These are phyloP conservation scores for Peromyscus polionotus DNA, from an alignment of 2,113 vertebrate species.

Conservation along the genomic window DNA sequence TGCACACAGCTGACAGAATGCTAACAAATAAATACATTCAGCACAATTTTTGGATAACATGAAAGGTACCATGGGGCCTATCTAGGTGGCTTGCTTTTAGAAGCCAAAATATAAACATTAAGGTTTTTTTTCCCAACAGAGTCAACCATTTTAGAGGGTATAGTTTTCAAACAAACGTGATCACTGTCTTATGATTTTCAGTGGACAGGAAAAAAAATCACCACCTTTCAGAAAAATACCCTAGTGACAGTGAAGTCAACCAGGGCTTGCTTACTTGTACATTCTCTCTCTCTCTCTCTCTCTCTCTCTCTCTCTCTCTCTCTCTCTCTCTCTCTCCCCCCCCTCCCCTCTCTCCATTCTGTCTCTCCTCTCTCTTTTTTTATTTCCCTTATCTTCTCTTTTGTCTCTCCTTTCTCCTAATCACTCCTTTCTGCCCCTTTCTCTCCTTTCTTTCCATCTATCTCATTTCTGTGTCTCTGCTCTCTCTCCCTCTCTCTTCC, in stretches of 20 bases:
- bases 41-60: neutral
- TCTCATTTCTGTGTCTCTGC: neutral
- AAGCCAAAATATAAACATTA: neutral
- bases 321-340: too few relatives aligned
- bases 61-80: neutral
- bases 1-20: neutral
- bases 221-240: neutral
- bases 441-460: neutral
- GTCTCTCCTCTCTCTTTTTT: neutral
- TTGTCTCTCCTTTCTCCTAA: neutral
- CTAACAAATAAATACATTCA: neutral
- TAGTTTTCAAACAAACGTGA: neutral
- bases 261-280: neutral
- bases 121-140: neutral
- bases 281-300: too few relatives aligned
- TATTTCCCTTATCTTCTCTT: neutral
- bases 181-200: neutral
- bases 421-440: neutral
- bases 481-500: accelerated
- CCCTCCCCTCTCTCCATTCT: neutral
- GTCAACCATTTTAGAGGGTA: neutral
- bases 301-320: neutral
- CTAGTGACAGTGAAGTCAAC: neutral
- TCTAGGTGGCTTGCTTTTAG: neutral
- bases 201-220: neutral